Base-by-base conservation (phyloP, 2,113 vertebrate genomes). In the Gnathonemus longibarbis region DNA sequence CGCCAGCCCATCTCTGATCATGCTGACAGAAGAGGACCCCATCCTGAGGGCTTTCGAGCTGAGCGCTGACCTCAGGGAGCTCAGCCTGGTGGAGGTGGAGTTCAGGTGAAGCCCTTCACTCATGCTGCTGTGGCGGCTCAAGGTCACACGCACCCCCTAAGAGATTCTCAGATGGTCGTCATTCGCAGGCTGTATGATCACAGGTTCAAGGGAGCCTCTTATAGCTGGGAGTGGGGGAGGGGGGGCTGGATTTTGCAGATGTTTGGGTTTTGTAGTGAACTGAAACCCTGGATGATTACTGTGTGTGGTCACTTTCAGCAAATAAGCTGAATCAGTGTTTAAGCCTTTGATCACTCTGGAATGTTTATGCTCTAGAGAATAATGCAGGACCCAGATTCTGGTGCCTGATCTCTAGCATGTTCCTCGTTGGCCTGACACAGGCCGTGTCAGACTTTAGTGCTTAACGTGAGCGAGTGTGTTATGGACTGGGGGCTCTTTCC, bases 21-120 rank as follows among this genome's bases (percentile, higher is more conserved):
- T 99, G 98, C 93, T 99, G 92, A 99, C 98, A 0, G 98, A 99
- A 89, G 98, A 99, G 86, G 98, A 99, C 93, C 98, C 98, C 5
- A 99, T 99, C 89, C 96, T 99, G 53, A 94, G 98, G 93, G 98
- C 98, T 45, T 99, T 99, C 92, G 98, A 99, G 95, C 97, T 99
- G 91, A 99, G 98, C 90, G 94, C 97, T 91, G 98, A 99, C 93
- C 96, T 99, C 88, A 98, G 96, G 94, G 98, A 99, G 95, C 96
- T 99, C 91, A 99, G 98, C 92, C 96, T 99, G 46, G 98, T 99
- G 46, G 98, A 99, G 90, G 98, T 99, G 94, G 98, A 99, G 94
- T 99, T 99, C 96, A 98, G 98, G 98, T 99, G 70, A 80, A 42
- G 13, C 74, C 35, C 31, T 80, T 80, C 74, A 39, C 27, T 39